Base-by-base conservation (phyloP, 2,113 vertebrate species). In the Echinops telfairi region DNA sequence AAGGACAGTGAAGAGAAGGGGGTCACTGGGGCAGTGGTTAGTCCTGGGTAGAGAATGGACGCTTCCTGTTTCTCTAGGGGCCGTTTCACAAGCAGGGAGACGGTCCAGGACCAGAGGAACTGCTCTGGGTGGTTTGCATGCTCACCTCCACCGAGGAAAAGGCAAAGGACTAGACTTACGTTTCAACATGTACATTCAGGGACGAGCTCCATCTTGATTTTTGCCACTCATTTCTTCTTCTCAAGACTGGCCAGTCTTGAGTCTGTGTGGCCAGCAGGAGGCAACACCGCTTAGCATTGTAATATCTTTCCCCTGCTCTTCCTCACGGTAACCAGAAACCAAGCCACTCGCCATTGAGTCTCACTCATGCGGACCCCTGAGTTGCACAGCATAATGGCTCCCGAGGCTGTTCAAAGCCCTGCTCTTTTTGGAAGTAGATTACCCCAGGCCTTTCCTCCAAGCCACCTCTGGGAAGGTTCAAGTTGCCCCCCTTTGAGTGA, bases 121-220 rank as follows among this genome's bases (percentile, higher is more conserved):
- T 6, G 4, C 0, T 19, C 4, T 7, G 47, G 36, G 15, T 31
- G 38, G 38, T 11, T 20, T 5, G 25, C 8, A 17, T 6, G 5
- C 10, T 12, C 3, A 36, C 27, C 80, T 53, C 60, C 36, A 20
- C 19, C 9, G 38, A 14, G 4, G 25, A 20, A 68, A 64, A 60
- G 53, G 10, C 12, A 62, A 78, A 64, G 36, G 27, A 38, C 36
- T 17, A 6, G 38, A 47, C 22, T 3, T 81, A 29, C 47, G 71
- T 53, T 76, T 75, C 82, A 40, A 22, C 16, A 0, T 76, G 38
- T 27, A n/a, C 81, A 71, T 31, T 11, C 20, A 33, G 4, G 75
- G 86, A 31, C 29, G 23, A n/a, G 36, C 29, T 36, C 10, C 4
- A 14, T 3, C 66, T 68, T 82, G 22, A 68, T 33, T n/a, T 36